A percentile compares a stretch with the other conserved stretches of the same genome.
phyloP scores from a whole-genome alignment of 2,113 vertebrate species.

The Anser brachyrhynchus region DNA sequence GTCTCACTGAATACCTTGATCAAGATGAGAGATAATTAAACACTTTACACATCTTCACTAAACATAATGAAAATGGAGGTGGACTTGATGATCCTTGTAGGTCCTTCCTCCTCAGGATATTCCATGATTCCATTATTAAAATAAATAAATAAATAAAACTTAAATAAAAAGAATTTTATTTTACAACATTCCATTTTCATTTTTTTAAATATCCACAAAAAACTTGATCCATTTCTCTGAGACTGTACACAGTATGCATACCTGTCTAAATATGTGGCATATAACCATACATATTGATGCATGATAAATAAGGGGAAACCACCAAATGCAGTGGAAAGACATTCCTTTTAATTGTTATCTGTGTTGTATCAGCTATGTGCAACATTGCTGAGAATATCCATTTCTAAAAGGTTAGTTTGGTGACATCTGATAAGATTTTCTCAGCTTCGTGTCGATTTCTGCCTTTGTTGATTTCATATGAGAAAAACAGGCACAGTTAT shows the following conservation, averaged over 20 bases:
- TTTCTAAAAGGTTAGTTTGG: background rate
- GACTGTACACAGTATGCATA: background rate
- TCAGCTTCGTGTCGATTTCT: background rate
- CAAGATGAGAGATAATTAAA: background rate
- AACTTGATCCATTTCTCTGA: background rate
- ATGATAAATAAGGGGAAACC: background rate
- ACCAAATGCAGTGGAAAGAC: background rate
- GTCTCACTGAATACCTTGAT: background rate
- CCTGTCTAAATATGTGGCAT: background rate
- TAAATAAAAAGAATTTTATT: background rate
- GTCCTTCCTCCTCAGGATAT: background rate
- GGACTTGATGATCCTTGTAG: background rate
- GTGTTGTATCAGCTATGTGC: background rate
- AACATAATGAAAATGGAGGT: background rate
- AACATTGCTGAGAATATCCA: background rate
- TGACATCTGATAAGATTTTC: background rate
- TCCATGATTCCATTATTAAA: background rate
- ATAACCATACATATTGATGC: background rate
- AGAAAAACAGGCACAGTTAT: background rate
- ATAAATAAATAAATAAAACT: no score
- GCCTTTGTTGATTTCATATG: background rate
- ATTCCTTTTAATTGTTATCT: background rate
- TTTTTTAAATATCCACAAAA: background rate
- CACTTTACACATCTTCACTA: background rate
- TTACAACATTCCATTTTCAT: background rate